phyloP scores from a whole-genome alignment of 2,888 invertebrate species.

The Apocheima hispidaria region DNA sequence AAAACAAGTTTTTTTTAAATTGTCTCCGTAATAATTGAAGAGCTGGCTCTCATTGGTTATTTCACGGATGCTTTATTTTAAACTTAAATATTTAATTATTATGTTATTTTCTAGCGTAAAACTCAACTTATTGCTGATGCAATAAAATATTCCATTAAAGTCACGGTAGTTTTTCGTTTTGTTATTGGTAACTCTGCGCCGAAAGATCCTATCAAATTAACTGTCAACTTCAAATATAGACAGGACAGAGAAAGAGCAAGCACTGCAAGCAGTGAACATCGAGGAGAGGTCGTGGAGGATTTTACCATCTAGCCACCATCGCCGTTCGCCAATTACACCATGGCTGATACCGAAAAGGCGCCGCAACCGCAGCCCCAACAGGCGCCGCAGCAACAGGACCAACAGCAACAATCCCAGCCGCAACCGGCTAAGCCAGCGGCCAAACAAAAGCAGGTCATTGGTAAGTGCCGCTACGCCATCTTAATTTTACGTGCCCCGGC shows the following conservation, averaged over 20 bases:
- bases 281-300: conserved; percentile 92
- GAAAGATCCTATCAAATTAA: background rate
- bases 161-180: background rate
- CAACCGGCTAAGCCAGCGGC: conserved; percentile 87
- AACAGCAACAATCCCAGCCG: conserved; percentile 88
- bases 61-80: no score
- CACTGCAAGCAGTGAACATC: conserved; percentile 88
- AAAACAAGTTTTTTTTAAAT: no score
- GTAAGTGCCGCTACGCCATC: conserved; percentile 88
- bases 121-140: no score
- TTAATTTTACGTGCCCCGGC: conserved; percentile 76
- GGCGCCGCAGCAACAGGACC: conserved; percentile 90
- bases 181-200: background rate
- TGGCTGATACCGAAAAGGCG: conserved; percentile 98
- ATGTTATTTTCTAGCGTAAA: no score
- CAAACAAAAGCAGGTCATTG: conserved; percentile 95
- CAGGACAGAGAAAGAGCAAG: conserved; percentile 84
- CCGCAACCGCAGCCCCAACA: conserved; percentile 88
- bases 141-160: background rate
- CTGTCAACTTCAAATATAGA: conserved; percentile 60
- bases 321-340: conserved; percentile 93
- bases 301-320: conserved; percentile 90
- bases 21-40: no score
- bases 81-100: no score
- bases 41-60: no score